Evolutionary conservation across 2,797 vertebrate genomes (phyloP), one percentile per base, ranked within the genome.

Genomic region (Myotis daubentonii): DNA sequence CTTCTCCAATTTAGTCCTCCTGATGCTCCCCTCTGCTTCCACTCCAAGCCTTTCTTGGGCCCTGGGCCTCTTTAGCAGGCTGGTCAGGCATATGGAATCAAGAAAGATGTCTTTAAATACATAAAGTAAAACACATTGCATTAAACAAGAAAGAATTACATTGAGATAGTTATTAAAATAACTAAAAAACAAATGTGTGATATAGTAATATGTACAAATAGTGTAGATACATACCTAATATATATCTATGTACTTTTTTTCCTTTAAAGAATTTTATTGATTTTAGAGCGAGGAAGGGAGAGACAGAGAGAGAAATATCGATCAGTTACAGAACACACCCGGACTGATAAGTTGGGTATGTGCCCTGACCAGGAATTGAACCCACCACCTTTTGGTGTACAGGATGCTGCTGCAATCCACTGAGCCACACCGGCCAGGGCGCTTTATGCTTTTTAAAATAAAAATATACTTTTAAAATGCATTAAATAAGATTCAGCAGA

Each of bases 111-210:
- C 66, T 72, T 72, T 78, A 88, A 94, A 88, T 66, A 36, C 25
- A 49, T n/a, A 33, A 84, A 92, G 51, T 25, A 65, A 82, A 90
- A 93, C 25, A 68, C 11, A 57, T 9, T 88, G 44, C 47, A 84
- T 72, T 93, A 62, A 87, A 41, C 6, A 85, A 30, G 78, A 79
- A 95, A 57, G 5, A 85, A 55, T 89, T 84, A 74, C 47, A 57
- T 23, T 95, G 65, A 60, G 79, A 74, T 55, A 71, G 8, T 65
- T 55, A 47, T 65, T 95, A 92, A 84, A 72, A 72, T 92, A 66
- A 28, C 55, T 80, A 66, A 93, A 80, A 85, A 81, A 8, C 1
- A 78, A 66, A 65, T 72, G 53, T 79, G 55, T 92, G 10, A 65
- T 65, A 68, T 90, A 79, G 6, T 80, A 72, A 74, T 62, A 62